Percentiles rank a stretch among this genome's conserved stretches.
Evolutionary conservation across 2,797 vertebrate genomes (phyloP).

Genomic region (Carcharodon carcharias): DNA sequence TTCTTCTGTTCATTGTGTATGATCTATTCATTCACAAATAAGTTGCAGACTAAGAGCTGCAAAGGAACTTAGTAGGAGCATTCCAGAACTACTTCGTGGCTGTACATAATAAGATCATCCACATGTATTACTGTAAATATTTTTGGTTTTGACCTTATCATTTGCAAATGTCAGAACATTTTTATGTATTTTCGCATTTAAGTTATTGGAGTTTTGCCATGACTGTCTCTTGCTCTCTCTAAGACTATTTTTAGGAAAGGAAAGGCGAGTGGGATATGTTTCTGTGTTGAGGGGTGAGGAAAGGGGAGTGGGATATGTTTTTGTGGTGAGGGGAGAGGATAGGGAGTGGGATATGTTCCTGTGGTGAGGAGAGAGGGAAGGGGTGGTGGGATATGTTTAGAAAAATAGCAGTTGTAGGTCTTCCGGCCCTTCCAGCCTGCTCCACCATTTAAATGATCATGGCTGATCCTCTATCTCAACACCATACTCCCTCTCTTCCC

Average conservation of each 20-base stretch:
- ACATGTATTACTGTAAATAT: neutral
- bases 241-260: neutral
- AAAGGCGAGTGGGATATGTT: no score
- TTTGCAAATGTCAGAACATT: neutral
- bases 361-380: no score
- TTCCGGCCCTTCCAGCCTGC: no score
- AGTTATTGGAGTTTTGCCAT: neutral
- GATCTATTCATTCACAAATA: neutral
- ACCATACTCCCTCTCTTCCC: no score
- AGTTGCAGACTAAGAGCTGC: neutral
- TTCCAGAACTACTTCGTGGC: neutral
- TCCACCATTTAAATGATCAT: no score
- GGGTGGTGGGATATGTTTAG: no score
- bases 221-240: neutral
- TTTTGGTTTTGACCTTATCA: neutral
- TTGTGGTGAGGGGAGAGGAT: no score
- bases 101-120: neutral
- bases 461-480: no score
- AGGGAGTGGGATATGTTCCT: no score
- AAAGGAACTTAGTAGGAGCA: neutral
- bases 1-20: neutral
- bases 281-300: no score
- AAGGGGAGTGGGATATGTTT: no score
- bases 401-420: no score
- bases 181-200: neutral